Conservation (phyloP, 2,888 invertebrate genomes). For the Linyphia triangularis region DNA sequence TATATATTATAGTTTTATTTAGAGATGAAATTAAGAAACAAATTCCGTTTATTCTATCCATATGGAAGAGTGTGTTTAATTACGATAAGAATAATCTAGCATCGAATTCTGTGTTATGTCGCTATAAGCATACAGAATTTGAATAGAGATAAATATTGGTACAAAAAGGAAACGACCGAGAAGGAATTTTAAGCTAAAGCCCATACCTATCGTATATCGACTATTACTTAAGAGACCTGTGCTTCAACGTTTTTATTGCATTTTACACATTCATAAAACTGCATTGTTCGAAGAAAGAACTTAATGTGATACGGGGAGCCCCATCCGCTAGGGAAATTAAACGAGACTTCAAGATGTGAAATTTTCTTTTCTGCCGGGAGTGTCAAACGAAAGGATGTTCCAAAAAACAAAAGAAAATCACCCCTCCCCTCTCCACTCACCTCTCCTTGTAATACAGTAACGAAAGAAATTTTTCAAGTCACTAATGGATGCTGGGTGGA, state of each 20-base stretch:
- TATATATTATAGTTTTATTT: too few relatives aligned
- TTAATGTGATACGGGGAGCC: constrained; percentile 39
- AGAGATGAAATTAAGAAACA: too few relatives aligned
- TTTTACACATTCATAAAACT: constrained; percentile 67
- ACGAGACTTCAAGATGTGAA: constrained; percentile 52
- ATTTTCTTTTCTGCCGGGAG: constrained; percentile 48
- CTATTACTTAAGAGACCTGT: constrained; percentile 59
- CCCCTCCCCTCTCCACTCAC: background rate
- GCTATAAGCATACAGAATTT: too few relatives aligned
- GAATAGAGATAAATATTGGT: too few relatives aligned
- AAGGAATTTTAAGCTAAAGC: background rate
- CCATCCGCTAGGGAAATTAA: constrained; percentile 68
- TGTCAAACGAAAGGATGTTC: constrained; percentile 39
- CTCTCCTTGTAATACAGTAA: constrained; percentile 22
- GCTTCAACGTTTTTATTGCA: constrained; percentile 52
- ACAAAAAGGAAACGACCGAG: too few relatives aligned
- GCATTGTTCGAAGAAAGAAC: constrained; percentile 36
- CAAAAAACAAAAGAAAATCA: too few relatives aligned
- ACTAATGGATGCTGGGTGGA: constrained; percentile 60
- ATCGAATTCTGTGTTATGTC: too few relatives aligned
- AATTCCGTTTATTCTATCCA: too few relatives aligned
- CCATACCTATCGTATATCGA: constrained; percentile 32
- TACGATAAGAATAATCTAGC: too few relatives aligned
- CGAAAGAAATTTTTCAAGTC: constrained; percentile 39
- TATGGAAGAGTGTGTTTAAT: too few relatives aligned